These are phyloP conservation scores for Ptiloglossa arizonensis DNA, from an alignment of 1,140 invertebrate species.

Conservation along the genomic window DNA sequence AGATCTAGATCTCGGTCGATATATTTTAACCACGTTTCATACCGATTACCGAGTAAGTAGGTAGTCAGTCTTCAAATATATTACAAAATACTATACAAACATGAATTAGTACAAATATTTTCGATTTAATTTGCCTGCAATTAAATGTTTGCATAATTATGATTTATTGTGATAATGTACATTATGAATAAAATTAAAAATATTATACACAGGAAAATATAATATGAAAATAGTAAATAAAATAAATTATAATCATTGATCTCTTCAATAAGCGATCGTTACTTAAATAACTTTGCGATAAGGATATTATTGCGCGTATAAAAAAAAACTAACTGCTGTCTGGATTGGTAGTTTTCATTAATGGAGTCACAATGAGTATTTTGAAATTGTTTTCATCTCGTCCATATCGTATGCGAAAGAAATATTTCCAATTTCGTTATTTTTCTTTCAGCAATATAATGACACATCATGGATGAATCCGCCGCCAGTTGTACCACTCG, in stretches of 20 bases:
- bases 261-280: too few relatives aligned
- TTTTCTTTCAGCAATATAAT: constrained; percentile 56
- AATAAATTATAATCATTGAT: too few relatives aligned
- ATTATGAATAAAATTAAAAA: too few relatives aligned
- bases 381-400: background rate
- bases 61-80: too few relatives aligned
- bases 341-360: too few relatives aligned
- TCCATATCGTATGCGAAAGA: background rate
- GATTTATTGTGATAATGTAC: background rate
- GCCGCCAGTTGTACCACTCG: constrained; percentile 45
- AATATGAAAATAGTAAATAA: too few relatives aligned
- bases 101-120: background rate
- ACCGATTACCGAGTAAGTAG: background rate
- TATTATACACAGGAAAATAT: background rate
- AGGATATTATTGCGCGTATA: too few relatives aligned
- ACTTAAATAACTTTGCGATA: too few relatives aligned
- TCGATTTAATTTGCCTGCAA: background rate
- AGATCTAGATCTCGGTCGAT: constrained; percentile 16
- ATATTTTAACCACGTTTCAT: background rate
- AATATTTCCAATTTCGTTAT: background rate
- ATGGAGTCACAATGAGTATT: background rate
- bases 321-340: too few relatives aligned
- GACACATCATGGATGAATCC: constrained; percentile 31
- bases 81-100: background rate
- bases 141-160: background rate